phyloP scores from a whole-genome alignment of 2,797 vertebrate species.

The Bucorvus abyssinicus region DNA sequence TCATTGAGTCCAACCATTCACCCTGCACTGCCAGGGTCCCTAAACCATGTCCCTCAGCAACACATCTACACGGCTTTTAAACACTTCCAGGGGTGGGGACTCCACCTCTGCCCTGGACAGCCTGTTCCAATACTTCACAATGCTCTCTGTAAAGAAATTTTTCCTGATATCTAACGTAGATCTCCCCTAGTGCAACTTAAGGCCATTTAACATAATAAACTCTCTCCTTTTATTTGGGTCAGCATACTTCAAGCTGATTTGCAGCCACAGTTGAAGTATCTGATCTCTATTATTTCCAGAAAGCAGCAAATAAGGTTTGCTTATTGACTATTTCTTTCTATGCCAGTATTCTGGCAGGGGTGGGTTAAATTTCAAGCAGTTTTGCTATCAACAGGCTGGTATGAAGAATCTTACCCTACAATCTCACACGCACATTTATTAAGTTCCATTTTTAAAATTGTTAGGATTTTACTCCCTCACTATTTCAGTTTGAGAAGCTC shows the following conservation, averaged over 20 bases:
- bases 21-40: no score
- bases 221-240: not conserved
- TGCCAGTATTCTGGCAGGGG: not conserved
- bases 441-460: not conserved
- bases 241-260: not conserved
- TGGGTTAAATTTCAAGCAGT: conserved; percentile 41
- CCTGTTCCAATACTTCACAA: no score
- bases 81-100: no score
- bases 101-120: no score
- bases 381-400: not conserved
- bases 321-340: not conserved
- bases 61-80: no score
- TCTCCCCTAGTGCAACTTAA: no score
- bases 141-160: no score
- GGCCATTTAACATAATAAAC: not conserved
- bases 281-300: conserved; percentile 36
- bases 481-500: not conserved
- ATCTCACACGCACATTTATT: not conserved
- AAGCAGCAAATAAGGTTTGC: conserved; percentile 25
- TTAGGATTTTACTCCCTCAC: not conserved
- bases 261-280: not conserved
- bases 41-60: no score
- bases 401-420: not conserved
- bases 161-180: no score
- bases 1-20: no score